These are phyloP conservation scores for Alloscopus bannaensis DNA, from an alignment of 2,888 invertebrate genomes.

Conservation along the genomic window DNA sequence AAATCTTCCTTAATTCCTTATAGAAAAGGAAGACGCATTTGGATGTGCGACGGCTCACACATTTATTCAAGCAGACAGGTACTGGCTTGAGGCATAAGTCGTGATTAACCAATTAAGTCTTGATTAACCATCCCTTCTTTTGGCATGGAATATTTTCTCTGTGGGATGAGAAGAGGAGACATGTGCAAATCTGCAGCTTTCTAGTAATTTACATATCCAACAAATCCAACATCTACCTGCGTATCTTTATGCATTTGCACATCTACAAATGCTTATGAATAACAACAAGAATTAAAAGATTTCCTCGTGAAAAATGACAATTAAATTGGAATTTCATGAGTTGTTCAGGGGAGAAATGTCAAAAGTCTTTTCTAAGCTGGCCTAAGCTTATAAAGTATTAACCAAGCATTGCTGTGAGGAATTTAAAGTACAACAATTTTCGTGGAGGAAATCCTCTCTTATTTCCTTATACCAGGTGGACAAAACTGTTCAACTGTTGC, in stretches of 20 bases:
- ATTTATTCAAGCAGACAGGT: neutral
- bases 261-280: no score
- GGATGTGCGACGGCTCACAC: neutral
- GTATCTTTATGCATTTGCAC: conserved; percentile 15
- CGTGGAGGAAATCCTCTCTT: no score
- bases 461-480: no score
- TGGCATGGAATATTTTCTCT: neutral
- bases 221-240: no score
- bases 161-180: neutral
- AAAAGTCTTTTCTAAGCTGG: no score
- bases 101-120: conserved; percentile 60
- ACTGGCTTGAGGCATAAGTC: conserved; percentile 47
- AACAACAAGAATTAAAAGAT: conserved; percentile 52
- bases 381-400: no score
- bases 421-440: neutral
- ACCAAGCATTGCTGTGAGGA: no score
- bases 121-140: conserved; percentile 52
- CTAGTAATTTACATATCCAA: no score
- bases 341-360: conserved; percentile 20
- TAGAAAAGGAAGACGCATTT: conserved; percentile 6
- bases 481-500: no score
- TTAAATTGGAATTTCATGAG: conserved; percentile 52
- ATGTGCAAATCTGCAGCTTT: no score
- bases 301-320: conserved; percentile 52
- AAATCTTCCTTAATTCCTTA: conserved; percentile 19